Evolutionary conservation across 2,113 vertebrate genomes (phyloP).

Genomic region (Pedetes capensis): DNA sequence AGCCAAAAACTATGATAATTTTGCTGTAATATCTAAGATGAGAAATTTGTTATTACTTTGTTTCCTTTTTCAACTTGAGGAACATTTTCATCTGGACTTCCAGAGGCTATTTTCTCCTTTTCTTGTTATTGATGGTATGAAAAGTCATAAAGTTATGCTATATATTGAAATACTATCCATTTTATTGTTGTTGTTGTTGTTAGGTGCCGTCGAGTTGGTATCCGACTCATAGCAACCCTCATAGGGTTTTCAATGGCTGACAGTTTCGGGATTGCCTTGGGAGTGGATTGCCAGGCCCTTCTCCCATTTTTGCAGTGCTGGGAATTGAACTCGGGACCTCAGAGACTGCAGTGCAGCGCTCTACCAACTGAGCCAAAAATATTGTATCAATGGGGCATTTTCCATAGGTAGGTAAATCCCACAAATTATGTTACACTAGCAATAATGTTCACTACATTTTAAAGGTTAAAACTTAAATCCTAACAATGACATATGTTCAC

Average conservation of each 20-base stretch:
- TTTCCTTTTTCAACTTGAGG: neutral
- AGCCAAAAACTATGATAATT: neutral
- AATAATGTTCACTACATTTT: neutral
- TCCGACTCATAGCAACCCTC: too few species aligned
- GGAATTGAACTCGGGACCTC: too few species aligned
- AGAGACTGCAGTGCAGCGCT: too few species aligned
- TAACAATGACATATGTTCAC: neutral
- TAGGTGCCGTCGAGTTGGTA: too few species aligned
- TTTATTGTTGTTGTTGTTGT: too few species aligned
- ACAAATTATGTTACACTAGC: neutral
- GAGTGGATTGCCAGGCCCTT: too few species aligned
- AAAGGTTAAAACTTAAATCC: neutral
- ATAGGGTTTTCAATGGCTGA: too few species aligned
- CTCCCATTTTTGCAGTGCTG: too few species aligned
- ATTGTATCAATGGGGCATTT: neutral
- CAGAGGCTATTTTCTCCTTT: neutral
- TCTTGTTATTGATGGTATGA: neutral
- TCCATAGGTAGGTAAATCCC: neutral
- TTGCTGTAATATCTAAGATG: constrained; percentile 17
- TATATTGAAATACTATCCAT: neutral
- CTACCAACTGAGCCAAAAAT: too few species aligned
- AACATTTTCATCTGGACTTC: neutral
- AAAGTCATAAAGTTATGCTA: neutral
- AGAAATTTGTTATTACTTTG: constrained; percentile 5
- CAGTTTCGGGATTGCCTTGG: too few species aligned